Evolutionary conservation across 2,797 vertebrate species (phyloP), one percentile per base, ranked within the genome.

Genomic region (Neopelma chrysocephalum): DNA sequence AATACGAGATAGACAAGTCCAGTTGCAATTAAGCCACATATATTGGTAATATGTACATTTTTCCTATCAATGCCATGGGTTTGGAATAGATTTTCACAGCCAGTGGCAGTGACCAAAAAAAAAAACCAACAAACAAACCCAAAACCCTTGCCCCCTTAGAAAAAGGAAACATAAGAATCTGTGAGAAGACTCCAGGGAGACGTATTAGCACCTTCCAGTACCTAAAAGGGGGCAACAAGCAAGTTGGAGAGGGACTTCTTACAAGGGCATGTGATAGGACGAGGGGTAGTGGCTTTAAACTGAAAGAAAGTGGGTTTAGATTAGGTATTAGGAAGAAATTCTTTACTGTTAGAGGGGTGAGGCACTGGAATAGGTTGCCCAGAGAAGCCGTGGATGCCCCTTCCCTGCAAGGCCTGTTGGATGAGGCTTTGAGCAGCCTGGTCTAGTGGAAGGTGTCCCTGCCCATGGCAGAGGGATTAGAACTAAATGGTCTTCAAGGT

Each of bases 101-200:
- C 51, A 76, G 20, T 18, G n/a, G 25, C 18, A 68, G 18, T 9
- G 36, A 82, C 19, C 11, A 45, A 47, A 60, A 60, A 54, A 34
- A 10, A 6, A 43, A 38, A 64, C 23, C 13, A 48, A 25, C 47
- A 48, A 48, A 48, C 47, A 50, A 60, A 38, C 17, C 43, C 27
- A 58, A 71, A 58, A 19, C 11, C 13, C 29, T 64, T 66, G 38
- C 13, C 50, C 18, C 10, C 68, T 87, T 19, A 79, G n/a, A 32
- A 84, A 83, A 60, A 57, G 6, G 12, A 90, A 89, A 68, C 0
- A 4, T 11, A 65, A 1, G 3, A 21, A 32, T 31, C 50, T 43
- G 11, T 15, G 3, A 45, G 8, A 60, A 20, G 17, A n/a, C 12
- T 42, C 0, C 0, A 9, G 8, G 26, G 29, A 36, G 31, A 42